Percentiles rank a stretch among this genome's conserved stretches.
These are phyloP conservation scores for Apodemus sylvaticus DNA, from an alignment of 2,113 vertebrate genomes.

Conservation along the genomic window DNA sequence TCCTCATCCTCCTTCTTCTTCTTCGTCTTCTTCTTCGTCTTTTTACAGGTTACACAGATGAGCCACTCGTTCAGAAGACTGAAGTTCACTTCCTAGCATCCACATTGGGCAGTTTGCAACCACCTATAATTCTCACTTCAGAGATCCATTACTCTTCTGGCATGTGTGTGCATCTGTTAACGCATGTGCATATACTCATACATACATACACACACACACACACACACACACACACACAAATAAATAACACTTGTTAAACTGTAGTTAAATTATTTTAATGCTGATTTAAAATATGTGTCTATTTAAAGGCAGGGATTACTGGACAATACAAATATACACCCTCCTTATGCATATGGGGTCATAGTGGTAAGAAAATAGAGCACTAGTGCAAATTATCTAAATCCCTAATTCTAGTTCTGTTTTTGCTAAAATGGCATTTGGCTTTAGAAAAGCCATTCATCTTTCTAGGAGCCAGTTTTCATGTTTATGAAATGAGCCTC, in stretches of 20 bases:
- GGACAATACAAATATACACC: not conserved
- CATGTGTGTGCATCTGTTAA: not conserved
- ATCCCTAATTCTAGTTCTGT: not conserved
- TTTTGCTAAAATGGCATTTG: not conserved
- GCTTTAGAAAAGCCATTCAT: slow-evolving; percentile 22
- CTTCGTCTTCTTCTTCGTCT: not conserved
- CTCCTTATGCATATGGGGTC: not conserved
- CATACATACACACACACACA: not conserved
- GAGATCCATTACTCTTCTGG: not conserved
- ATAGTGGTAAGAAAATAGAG: not conserved
- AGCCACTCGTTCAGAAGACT: not conserved
- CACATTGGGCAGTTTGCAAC: not conserved
- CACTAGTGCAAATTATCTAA: not conserved
- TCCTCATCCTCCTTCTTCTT: too few species aligned
- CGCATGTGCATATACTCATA: not conserved
- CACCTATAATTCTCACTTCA: not conserved
- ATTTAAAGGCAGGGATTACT: not conserved
- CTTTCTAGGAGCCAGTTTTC: not conserved
- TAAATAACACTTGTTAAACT: not conserved
- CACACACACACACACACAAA: not conserved
- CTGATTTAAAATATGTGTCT: not conserved
- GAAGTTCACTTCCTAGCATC: not conserved
- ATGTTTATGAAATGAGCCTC: slow-evolving; percentile 25
- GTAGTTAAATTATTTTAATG: not conserved
- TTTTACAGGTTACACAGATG: not conserved